These are phyloP conservation scores for Amphilophus citrinellus DNA, from an alignment of 2,113 vertebrate species.

Conservation along the genomic window DNA sequence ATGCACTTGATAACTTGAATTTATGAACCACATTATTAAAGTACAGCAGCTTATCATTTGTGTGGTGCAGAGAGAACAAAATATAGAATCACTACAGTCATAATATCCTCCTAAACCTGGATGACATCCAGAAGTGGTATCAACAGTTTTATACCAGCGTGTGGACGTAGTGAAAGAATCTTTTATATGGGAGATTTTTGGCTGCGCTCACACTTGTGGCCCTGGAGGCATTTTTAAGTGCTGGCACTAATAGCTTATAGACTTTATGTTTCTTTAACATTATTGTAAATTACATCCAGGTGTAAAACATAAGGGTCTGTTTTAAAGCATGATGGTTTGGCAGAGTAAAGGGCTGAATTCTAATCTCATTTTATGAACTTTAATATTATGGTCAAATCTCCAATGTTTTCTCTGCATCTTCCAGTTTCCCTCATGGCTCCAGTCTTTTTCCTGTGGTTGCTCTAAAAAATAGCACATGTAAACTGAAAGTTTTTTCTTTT, in stretches of 20 bases:
- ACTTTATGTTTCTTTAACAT: neutral
- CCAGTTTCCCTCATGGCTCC: neutral
- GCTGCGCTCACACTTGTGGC: neutral
- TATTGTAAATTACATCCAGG: constrained; percentile 2
- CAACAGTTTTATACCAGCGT: neutral
- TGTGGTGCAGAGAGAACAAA: neutral
- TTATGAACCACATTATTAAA: neutral
- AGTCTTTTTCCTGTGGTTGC: neutral
- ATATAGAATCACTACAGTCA: too few relatives aligned
- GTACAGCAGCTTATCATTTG: neutral
- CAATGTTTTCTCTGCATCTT: neutral
- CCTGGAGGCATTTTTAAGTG: rapidly evolving
- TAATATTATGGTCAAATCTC: neutral
- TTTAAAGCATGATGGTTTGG: neutral
- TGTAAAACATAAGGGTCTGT: neutral
- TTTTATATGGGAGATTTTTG: neutral
- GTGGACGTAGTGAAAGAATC: neutral
- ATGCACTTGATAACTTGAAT: neutral
- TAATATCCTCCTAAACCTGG: neutral
- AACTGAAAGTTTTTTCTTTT: neutral
- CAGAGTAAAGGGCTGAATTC: neutral
- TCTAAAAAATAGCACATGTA: neutral
- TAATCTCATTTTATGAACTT: neutral
- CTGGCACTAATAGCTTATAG: neutral
- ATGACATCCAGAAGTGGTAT: neutral